phyloP scores from a whole-genome alignment of 2,113 vertebrate species.

The Rhinogobius similis region DNA sequence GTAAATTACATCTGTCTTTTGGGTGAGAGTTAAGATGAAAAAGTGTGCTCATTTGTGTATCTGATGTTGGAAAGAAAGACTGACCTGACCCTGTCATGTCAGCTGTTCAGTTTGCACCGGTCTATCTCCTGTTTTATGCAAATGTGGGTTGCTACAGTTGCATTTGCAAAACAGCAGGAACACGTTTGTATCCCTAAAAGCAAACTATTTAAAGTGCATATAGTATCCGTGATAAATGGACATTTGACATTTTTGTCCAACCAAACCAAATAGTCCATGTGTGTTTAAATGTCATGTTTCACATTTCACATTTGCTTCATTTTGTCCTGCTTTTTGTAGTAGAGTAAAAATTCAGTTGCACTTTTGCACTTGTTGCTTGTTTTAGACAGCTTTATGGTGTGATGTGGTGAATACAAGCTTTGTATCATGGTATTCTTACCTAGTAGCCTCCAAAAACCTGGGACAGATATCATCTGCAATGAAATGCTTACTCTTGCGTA shows the following conservation, averaged over 20 bases:
- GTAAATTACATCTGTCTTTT: neutral
- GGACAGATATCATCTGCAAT: no score
- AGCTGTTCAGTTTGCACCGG: conserved; percentile 16
- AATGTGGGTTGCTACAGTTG: conserved; percentile 30
- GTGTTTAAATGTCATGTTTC: no score
- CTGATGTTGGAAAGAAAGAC: neutral
- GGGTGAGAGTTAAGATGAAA: neutral
- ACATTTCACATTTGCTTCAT: neutral
- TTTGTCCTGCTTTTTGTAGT: neutral
- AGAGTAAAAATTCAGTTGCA: no score
- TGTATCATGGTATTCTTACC: no score
- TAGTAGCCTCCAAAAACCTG: no score
- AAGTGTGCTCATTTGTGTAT: neutral
- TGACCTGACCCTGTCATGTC: conserved; percentile 14
- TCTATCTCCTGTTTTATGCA: conserved; percentile 46
- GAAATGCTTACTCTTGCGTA: neutral
- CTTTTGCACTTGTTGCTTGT: neutral
- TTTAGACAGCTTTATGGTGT: neutral
- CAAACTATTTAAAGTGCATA: neutral
- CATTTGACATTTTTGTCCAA: no score
- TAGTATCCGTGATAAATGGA: neutral
- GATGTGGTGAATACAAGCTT: no score
- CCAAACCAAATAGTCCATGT: neutral
- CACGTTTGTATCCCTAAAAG: neutral
- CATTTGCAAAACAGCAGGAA: conserved; percentile 47